These are phyloP conservation scores for Meandrina meandrites DNA, from an alignment of 92 coral and sea anemone genomes.

Conservation along the genomic window DNA sequence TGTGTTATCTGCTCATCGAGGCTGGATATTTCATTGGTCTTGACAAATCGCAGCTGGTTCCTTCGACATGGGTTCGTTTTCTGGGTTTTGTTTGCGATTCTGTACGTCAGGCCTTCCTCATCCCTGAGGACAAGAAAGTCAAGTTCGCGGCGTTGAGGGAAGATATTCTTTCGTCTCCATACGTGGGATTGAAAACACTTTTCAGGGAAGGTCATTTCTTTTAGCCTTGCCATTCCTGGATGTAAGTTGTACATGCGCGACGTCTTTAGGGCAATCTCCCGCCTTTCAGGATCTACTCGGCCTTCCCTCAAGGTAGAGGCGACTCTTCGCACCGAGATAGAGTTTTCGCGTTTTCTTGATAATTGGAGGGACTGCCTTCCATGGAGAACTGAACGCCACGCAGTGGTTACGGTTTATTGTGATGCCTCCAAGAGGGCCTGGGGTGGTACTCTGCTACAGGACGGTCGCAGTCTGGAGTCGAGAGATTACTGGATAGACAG, in stretches of 20 bases:
- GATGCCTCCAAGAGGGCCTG: slow-evolving; percentile 50
- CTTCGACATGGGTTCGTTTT: slow-evolving; percentile 28
- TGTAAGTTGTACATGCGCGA: slow-evolving; percentile 51
- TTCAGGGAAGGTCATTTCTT: slow-evolving; percentile 59
- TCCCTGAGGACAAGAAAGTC: slow-evolving; percentile 21
- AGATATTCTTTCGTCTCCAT: not conserved
- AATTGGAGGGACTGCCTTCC: slow-evolving; percentile 28
- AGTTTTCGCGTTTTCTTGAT: slow-evolving; percentile 47
- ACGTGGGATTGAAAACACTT: slow-evolving; percentile 33
- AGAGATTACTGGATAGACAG: slow-evolving; percentile 8
- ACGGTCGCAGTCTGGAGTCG: slow-evolving; percentile 11
- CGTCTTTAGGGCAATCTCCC: slow-evolving; percentile 34
- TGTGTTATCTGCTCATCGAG: slow-evolving; percentile 40
- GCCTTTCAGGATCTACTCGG: not conserved
- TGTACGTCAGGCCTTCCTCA: slow-evolving; percentile 26
- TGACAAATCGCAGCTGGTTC: slow-evolving; percentile 34
- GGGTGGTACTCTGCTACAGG: slow-evolving; percentile 3
- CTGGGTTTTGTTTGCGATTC: slow-evolving; percentile 34
- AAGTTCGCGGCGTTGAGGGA: slow-evolving; percentile 20
- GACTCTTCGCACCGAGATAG: slow-evolving; percentile 27
- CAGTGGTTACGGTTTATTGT: slow-evolving; percentile 38
- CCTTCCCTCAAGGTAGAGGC: not conserved
- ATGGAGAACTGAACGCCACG: slow-evolving; percentile 49
- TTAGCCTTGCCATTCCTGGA: slow-evolving; percentile 60
- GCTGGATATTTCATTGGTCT: slow-evolving; percentile 46